Evolutionary conservation across 2,797 vertebrate species (phyloP).

Genomic region (Helarctos malayanus): DNA sequence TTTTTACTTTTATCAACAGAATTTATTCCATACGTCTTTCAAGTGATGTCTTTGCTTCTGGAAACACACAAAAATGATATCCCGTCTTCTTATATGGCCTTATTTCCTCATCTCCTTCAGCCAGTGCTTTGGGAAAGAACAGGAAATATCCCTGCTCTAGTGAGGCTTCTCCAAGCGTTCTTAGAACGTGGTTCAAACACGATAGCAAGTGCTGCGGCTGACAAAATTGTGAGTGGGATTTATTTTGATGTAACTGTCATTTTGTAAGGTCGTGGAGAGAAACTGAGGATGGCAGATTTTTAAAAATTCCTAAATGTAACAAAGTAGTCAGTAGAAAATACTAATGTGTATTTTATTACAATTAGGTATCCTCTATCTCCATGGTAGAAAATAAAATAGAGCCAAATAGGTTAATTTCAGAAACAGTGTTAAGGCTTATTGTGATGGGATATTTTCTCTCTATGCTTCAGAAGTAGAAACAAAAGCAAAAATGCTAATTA

Average conservation of each 20-base stretch:
- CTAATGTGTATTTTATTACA: neutral
- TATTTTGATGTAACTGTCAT: neutral
- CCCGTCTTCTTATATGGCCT: conserved; percentile 96
- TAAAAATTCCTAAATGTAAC: neutral
- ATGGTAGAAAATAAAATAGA: neutral
- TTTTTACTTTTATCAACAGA: conserved; percentile 89
- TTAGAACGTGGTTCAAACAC: conserved; percentile 94
- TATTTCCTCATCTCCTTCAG: conserved; percentile 98
- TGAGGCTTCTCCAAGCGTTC: conserved; percentile 98
- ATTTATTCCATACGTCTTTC: conserved; percentile 99
- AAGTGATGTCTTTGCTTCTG: conserved; percentile 99
- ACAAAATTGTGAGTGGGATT: conserved; percentile 95
- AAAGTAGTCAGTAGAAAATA: neutral
- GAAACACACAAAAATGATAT: conserved; percentile 97
- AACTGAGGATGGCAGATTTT: neutral
- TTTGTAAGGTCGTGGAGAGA: neutral
- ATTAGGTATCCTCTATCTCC: neutral
- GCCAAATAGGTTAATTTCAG: neutral
- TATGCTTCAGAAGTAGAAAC: neutral
- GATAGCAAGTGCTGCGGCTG: conserved; percentile 94
- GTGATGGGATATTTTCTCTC: neutral
- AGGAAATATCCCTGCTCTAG: conserved; percentile 98
- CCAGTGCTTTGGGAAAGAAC: conserved; percentile 97
- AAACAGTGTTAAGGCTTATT: neutral
- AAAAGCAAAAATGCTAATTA: neutral